A percentile compares a stretch with the other conserved stretches of the same genome.
Conservation (phyloP, 2,888 invertebrate species). For the Drepana falcataria region DNA sequence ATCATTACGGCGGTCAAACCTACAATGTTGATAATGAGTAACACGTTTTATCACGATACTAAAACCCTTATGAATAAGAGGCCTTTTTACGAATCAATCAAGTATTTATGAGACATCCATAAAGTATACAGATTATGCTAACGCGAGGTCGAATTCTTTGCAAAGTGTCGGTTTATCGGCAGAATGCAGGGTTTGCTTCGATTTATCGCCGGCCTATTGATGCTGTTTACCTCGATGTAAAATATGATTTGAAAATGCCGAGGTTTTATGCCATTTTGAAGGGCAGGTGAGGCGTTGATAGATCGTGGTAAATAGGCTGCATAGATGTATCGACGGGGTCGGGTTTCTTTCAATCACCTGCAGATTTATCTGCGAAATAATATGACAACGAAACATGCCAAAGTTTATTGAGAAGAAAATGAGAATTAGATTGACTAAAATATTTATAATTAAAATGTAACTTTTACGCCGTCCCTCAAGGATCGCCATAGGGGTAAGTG, state of each 20-base stretch:
- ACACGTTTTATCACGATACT: conserved; percentile 1
- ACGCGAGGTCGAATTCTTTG: conserved; percentile 28
- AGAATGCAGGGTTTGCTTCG: conserved; percentile 18
- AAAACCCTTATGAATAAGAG: conserved; percentile 29
- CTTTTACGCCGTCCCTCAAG: too few species aligned
- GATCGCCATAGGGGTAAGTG: too few species aligned
- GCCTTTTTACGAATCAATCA: conserved; percentile 56
- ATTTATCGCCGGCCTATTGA: conserved; percentile 25
- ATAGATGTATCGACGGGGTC: neutral
- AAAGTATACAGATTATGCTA: conserved; percentile 28
- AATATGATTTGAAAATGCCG: conserved; percentile 24
- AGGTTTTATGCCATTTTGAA: neutral
- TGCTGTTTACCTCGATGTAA: conserved; percentile 26
- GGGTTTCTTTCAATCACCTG: neutral
- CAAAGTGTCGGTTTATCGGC: conserved; percentile 39
- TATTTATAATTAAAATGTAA: too few species aligned
- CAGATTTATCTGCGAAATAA: neutral
- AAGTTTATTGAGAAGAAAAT: too few species aligned
- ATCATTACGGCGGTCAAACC: neutral
- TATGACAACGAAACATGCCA: too few species aligned
- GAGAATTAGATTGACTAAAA: too few species aligned
- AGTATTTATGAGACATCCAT: conserved; percentile 31
- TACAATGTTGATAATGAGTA: neutral
- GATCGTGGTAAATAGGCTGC: neutral
- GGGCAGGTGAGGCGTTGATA: neutral